phyloP scores from a whole-genome alignment of 2,888 invertebrate species.

The Ectropis crepuscularia region DNA sequence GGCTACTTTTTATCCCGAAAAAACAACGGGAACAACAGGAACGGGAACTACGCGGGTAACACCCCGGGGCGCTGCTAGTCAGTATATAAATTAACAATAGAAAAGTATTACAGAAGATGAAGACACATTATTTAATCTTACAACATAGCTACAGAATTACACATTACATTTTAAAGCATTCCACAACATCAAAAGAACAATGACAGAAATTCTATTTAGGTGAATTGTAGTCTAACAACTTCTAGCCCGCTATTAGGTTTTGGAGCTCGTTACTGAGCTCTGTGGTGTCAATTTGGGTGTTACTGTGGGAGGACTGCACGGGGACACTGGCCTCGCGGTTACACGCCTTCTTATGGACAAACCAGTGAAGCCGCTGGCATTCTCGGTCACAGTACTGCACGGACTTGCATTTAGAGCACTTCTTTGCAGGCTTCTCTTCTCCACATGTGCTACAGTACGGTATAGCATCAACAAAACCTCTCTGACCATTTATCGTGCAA shows the following conservation, averaged over 20 bases:
- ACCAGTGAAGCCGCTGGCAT: conserved; percentile 98
- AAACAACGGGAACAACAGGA: too few species aligned
- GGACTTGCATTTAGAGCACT: conserved; percentile 97
- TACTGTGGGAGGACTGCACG: conserved; percentile 31
- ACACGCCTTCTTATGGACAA: conserved; percentile 94
- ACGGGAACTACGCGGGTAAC: too few species aligned
- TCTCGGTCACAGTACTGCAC: conserved; percentile 97
- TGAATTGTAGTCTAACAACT: conserved; percentile 26
- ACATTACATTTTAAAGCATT: conserved; percentile 44
- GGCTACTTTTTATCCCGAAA: too few species aligned
- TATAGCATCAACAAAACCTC: conserved; percentile 89
- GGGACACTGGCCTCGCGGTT: conserved; percentile 85
- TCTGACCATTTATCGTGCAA: conserved; percentile 94
- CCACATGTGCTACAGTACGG: conserved; percentile 93
- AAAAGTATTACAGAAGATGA: conserved; percentile 1
- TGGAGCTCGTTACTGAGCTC: conserved; percentile 81
- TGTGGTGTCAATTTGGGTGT: conserved; percentile 69
- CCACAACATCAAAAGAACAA: conserved; percentile 43
- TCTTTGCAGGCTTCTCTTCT: conserved; percentile 94
- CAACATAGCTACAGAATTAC: conserved; percentile 39
- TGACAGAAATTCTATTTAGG: conserved; percentile 30
- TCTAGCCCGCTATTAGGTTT: conserved; percentile 77
- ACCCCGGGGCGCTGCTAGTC: too few species aligned
- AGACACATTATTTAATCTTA: conserved; percentile 43
- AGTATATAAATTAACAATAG: not conserved